Base-by-base conservation (phyloP, 64 coral and sea anemone genomes). In the Trachythela sp. region DNA sequence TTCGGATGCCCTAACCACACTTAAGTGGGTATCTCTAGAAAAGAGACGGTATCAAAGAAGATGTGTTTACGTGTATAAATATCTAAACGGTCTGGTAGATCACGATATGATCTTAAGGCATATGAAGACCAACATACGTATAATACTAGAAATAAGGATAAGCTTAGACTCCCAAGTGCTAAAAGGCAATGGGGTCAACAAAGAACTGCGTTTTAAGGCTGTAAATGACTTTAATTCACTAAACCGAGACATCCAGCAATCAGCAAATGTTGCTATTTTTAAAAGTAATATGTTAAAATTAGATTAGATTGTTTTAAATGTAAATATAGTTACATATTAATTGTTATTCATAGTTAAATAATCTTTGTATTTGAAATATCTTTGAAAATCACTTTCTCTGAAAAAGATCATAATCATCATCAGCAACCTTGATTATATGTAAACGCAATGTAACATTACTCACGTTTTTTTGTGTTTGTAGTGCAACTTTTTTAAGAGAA, bases 191-290 rank as follows among this genome's bases (percentile, higher is more conserved):
- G 88, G 70, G 88, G 70, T 30, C 70, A 89, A 40, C 20, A 83
- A 89, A 89, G 70, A 40, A 83, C 71, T 34, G 58, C 13, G 39
- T 89, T 83, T 35, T 67, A 89, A 45, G n/a, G 88, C 70, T 51
- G 88, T 83, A 13, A 83, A 80, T 15, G 88, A 89, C 77, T 89
- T 89, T 83, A 80, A 89, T 83, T 83, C 70, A 5, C 31, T 89
- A 52, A 30, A 1, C 49, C 20, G 11, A 6, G 88, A 89, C n/a
- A 32, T 36, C 49, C 77, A 89, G 48, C 40, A 89, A 72, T 89
- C 88, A 89, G 71, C 40, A 36, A 89, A 83, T 22, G 37, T 89
- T 89, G 24, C 48, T 52, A 20, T 51, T 89, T 89, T 89, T 83
- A 83, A 89, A 18, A 39, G 70, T 83, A 83, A 89, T 52, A 31